Conservation (phyloP, 2,797 vertebrate species). For the Perodicticus potto region DNA sequence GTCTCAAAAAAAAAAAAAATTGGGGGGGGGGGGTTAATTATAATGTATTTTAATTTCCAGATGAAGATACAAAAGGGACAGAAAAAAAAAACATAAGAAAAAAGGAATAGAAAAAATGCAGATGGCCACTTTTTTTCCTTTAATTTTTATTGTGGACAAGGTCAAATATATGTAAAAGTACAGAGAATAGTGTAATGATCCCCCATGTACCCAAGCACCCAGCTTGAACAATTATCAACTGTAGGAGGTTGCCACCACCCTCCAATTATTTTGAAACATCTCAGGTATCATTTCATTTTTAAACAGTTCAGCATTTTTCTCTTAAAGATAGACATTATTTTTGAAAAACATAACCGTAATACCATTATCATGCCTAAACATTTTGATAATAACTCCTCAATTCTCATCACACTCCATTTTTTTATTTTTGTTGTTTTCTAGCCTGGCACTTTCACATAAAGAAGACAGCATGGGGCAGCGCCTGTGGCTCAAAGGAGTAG, state of each 20-base stretch:
- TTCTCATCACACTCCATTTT: neutral
- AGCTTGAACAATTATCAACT: slow-evolving; percentile 13
- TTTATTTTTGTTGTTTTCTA: slow-evolving; percentile 49
- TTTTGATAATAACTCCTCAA: neutral
- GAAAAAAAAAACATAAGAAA: neutral
- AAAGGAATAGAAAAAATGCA: neutral
- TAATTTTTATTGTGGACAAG: slow-evolving; percentile 22
- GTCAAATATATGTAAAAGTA: slow-evolving; percentile 8
- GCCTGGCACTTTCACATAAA: neutral
- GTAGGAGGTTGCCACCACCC: neutral
- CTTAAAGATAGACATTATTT: neutral
- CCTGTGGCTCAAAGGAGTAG: too few relatives aligned
- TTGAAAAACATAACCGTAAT: neutral
- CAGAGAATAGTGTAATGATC: neutral
- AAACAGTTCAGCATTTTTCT: slow-evolving; percentile 14
- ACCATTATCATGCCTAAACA: neutral
- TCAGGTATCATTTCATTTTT: neutral
- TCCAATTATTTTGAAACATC: slow-evolving; percentile 30
- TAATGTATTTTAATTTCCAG: neutral
- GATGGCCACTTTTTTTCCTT: neutral
- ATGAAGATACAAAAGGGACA: slow-evolving; percentile 9
- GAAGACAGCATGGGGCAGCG: neutral
- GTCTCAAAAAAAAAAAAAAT: too few relatives aligned
- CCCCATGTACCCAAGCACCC: neutral
- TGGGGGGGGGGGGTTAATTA: neutral